Evolutionary conservation across 35 echinoderm and acorn worm species (phyloP).

Genomic region (Holothuria glaberrima): DNA sequence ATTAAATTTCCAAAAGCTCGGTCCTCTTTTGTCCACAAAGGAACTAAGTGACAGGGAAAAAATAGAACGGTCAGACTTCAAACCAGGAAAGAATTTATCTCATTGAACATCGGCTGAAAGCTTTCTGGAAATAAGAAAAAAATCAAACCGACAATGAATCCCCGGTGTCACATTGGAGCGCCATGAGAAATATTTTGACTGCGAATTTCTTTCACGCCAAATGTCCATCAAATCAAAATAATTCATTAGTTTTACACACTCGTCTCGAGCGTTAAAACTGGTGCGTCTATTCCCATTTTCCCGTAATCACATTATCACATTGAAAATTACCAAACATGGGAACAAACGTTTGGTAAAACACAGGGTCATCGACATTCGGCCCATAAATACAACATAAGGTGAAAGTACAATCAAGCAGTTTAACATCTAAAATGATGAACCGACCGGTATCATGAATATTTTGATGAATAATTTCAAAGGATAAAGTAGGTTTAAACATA

Average conservation of each 20-base stretch:
- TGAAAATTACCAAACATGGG: neutral
- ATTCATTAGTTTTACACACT: neutral
- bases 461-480: neutral
- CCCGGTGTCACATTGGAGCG: neutral
- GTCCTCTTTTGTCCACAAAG: neutral
- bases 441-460: neutral
- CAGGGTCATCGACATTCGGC: neutral
- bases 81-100: neutral
- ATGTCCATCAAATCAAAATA: slow-evolving; percentile 15
- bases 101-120: neutral
- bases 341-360: neutral
- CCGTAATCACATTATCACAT: neutral
- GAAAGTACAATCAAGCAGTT: neutral
- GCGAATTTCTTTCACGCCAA: neutral
- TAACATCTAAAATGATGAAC: neutral
- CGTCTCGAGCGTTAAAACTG: neutral
- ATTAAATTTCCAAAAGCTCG: slow-evolving; percentile 16
- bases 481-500: neutral
- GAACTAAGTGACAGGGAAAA: neutral
- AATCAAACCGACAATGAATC: neutral
- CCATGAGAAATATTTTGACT: neutral
- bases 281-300: neutral
- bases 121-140: slow-evolving; percentile 7
- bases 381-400: neutral
- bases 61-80: slow-evolving; percentile 10